Evolutionary conservation across 2,797 vertebrate genomes (phyloP).

Genomic region (Hydrocynus forskahlii): DNA sequence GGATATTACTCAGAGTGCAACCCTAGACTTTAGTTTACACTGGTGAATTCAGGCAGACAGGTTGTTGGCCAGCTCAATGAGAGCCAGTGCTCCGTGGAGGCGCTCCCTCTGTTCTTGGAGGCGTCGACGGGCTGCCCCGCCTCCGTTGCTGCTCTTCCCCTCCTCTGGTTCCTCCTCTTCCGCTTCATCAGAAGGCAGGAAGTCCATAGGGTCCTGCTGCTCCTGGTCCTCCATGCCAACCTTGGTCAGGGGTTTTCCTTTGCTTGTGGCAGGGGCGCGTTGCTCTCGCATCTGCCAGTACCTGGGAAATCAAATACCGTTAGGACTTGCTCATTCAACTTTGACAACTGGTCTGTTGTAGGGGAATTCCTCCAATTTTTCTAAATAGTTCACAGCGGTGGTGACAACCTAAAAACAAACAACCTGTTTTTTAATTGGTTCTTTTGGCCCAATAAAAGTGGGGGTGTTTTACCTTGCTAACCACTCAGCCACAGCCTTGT

Average conservation of each 20-base stretch:
- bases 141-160: slow-evolving; percentile 80
- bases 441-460: background rate
- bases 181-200: slow-evolving; percentile 86
- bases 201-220: slow-evolving; percentile 95
- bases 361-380: too few species aligned
- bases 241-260: slow-evolving; percentile 84
- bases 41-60: slow-evolving; percentile 80
- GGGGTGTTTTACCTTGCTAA: slow-evolving; percentile 86
- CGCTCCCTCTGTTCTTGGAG: slow-evolving; percentile 94
- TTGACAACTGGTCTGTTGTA: background rate
- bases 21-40: slow-evolving; percentile 55
- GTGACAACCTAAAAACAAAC: too few species aligned
- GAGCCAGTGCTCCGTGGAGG: slow-evolving; percentile 92
- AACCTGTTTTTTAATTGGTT: background rate
- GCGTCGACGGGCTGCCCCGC: slow-evolving; percentile 81
- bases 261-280: slow-evolving; percentile 82
- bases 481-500: slow-evolving; percentile 97
- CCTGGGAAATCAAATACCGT: slow-evolving; percentile 65
- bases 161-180: slow-evolving; percentile 81
- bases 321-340: background rate
- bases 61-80: slow-evolving; percentile 97
- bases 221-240: slow-evolving; percentile 89
- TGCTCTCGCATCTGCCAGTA: slow-evolving; percentile 96
- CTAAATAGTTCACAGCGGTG: too few species aligned
- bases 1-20: slow-evolving; percentile 30